These are phyloP conservation scores for Deilephila elpenor DNA, from an alignment of 2,888 invertebrate genomes.

Conservation along the genomic window DNA sequence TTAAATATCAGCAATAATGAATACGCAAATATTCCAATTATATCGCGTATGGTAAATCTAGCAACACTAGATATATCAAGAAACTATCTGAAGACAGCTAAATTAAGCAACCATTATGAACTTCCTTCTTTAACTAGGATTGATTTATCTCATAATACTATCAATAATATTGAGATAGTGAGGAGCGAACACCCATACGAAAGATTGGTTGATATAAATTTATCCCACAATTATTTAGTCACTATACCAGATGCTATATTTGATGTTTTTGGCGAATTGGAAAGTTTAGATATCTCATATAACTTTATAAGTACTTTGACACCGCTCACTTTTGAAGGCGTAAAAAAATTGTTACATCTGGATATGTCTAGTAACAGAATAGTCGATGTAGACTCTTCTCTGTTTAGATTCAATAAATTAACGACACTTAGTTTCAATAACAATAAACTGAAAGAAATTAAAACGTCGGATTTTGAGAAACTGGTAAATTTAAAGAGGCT, in stretches of 20 bases:
- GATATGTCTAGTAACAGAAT: conserved; percentile 62
- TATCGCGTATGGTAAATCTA: conserved; percentile 52
- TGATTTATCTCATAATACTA: conserved; percentile 64
- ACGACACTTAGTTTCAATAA: conserved; percentile 54
- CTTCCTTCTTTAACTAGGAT: conserved; percentile 49
- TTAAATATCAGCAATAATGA: conserved; percentile 56
- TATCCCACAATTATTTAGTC: conserved; percentile 61
- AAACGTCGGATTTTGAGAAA: conserved; percentile 52
- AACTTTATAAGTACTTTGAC: conserved; percentile 57
- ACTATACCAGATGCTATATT: conserved; percentile 56
- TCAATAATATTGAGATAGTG: conserved; percentile 47
- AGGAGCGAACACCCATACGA: conserved; percentile 40
- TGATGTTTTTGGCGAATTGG: conserved; percentile 50
- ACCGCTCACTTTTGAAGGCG: conserved; percentile 61
- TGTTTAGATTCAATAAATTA: conserved; percentile 61
- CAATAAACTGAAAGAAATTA: conserved; percentile 56
- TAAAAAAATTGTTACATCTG: conserved; percentile 53
- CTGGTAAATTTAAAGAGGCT: conserved; percentile 51
- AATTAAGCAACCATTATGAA: conserved; percentile 49
- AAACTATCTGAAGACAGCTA: conserved; percentile 53
- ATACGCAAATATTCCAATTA: conserved; percentile 43
- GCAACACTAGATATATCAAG: conserved; percentile 53
- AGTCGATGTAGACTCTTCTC: conserved; percentile 54
- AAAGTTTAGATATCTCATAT: conserved; percentile 60
- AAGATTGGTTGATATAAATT: conserved; percentile 52